Evolutionary conservation across 2,797 vertebrate species (phyloP), one percentile per base, ranked within the genome.

Genomic region (Aldrovandia affinis): DNA sequence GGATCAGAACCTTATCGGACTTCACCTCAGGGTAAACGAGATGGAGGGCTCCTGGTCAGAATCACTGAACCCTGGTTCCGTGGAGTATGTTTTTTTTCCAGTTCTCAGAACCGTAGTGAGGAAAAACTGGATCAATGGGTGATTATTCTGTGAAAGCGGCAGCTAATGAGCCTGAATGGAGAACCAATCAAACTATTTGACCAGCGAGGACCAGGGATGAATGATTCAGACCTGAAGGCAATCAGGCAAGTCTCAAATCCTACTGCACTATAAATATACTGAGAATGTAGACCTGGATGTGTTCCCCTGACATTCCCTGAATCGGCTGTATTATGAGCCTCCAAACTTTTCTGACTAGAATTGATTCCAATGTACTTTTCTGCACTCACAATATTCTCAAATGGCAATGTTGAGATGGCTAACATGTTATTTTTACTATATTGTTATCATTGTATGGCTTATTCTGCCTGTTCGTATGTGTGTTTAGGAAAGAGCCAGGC

Each of bases 111-210:
- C 1, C 2, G 9, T 12, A 12, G 39, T 8, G 70, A 36, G 22
- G 42, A 39, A 22, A 75, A 42, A 44, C 15, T 42, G 18, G 36
- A 75, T 75, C 42, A 47, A 25, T 75, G 70, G 39, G n/a, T 75
- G 39, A 75, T 75, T 44, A 22, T 42, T 75, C 20, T 75, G 39
- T 22, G 39, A 47, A 75, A 75, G 39, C 7, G 22, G 70, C 3
- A n/a, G 70, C 39, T 75, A 75, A 75, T 75, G 70, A 44, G 70
- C 36, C 70, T 25, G 33, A 47, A 18, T 70, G 33, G 42, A 9
- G 70, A 75, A 47, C 42, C 44, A 47, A 75, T 75, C 70, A 75
- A 44, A 75, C 18, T n/a, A 75, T 47, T 75, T 5, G 70, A 44
- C 20, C 70, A 75, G 70, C 25, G 36, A 25, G 39, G 39, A 6